Conservation (phyloP, 2,797 vertebrate species). For the Fratercula arctica region DNA sequence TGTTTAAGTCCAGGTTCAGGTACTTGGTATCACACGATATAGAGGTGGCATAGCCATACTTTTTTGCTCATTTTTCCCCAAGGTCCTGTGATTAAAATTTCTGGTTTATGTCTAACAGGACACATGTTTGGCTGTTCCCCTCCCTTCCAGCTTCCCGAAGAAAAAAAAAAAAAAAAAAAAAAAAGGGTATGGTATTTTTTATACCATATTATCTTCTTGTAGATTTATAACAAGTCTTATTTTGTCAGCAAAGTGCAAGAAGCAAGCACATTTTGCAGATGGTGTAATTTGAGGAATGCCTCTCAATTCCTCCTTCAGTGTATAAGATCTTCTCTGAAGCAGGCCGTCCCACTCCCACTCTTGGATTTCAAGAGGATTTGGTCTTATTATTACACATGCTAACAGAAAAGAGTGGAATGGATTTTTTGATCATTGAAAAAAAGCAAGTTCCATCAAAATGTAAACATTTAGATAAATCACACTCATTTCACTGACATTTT, state of each 20-base stretch:
- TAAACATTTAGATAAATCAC: conserved; percentile 53
- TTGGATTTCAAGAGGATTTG: conserved; percentile 2
- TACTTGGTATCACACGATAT: fast-evolving
- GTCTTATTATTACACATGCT: background rate
- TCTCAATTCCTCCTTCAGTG: background rate
- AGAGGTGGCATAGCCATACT: background rate
- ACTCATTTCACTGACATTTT: conserved; percentile 24
- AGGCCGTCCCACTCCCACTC: conserved; percentile 56
- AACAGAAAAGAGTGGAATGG: background rate
- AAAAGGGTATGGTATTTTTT: background rate
- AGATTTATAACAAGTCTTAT: conserved; percentile 23
- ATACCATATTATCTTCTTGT: background rate
- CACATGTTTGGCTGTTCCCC: background rate
- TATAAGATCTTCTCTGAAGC: conserved; percentile 18
- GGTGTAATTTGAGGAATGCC: conserved; percentile 55
- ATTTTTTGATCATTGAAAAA: background rate
- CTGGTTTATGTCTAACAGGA: background rate
- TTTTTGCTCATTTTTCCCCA: background rate
- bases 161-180: background rate
- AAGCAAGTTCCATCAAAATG: background rate
- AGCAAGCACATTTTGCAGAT: conserved; percentile 25
- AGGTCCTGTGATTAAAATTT: background rate
- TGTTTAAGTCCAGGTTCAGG: background rate
- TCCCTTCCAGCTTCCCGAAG: background rate
- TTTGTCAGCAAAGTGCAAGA: conserved; percentile 15